Conservation (phyloP, 2,888 invertebrate genomes). For the Seira sanloemensis region DNA sequence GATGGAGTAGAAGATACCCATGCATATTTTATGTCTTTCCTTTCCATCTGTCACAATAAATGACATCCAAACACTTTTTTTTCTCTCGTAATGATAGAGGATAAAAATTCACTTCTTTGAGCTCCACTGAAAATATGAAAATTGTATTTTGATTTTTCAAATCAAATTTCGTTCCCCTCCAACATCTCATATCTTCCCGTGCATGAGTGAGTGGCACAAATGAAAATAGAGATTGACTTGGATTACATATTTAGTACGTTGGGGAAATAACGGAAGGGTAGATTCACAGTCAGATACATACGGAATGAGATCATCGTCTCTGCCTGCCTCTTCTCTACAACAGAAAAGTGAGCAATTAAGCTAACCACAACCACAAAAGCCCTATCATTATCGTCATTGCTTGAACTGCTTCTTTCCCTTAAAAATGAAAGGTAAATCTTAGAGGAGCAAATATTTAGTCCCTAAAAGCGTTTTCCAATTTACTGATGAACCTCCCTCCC, state of each 20-base stretch:
- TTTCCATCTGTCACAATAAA: constrained; percentile 3
- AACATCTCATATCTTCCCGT: background rate
- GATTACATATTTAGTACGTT: background rate
- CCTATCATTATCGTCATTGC: too few relatives aligned
- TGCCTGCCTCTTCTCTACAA: too few relatives aligned
- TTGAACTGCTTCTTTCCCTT: background rate
- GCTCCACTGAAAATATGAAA: background rate
- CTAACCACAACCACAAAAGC: background rate
- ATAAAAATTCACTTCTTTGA: background rate
- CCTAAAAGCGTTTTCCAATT: background rate
- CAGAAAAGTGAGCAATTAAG: background rate
- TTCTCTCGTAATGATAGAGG: background rate
- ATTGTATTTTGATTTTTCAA: constrained; percentile 1
- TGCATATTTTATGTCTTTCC: background rate
- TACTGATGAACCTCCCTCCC: background rate
- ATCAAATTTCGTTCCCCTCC: background rate
- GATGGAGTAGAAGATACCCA: background rate
- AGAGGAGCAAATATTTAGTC: background rate
- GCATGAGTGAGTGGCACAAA: background rate
- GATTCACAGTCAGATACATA: too few relatives aligned
- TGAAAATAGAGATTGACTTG: constrained; percentile 2
- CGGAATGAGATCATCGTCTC: too few relatives aligned
- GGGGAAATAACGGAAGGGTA: too few relatives aligned
- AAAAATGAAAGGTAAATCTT: background rate
- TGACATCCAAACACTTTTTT: background rate